Evolutionary conservation across 2,888 invertebrate genomes (phyloP).

Genomic region (Cephus rjabovi): DNA sequence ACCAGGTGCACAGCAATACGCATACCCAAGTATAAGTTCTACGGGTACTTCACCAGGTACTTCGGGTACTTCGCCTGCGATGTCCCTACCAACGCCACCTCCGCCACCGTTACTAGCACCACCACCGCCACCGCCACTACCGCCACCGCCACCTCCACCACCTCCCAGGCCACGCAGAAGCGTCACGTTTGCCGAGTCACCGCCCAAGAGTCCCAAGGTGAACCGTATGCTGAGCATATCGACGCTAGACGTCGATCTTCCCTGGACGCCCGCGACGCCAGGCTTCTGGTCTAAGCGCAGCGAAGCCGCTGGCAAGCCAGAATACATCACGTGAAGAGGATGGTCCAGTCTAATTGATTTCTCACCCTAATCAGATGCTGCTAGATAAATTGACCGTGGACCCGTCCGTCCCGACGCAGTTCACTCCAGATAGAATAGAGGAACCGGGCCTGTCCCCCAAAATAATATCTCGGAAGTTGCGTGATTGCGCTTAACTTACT

Average conservation of each 20-base stretch:
- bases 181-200: conserved; percentile 63
- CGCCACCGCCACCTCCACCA: conserved; percentile 53
- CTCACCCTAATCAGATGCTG: not conserved
- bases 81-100: conserved; percentile 58
- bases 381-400: not conserved
- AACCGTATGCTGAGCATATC: conserved; percentile 43
- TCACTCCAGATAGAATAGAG: not conserved
- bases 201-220: conserved; percentile 51
- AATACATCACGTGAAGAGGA: conserved; percentile 56
- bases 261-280: conserved; percentile 63
- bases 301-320: conserved; percentile 48
- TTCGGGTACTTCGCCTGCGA: conserved; percentile 27
- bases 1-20: conserved; percentile 85
- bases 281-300: conserved; percentile 53
- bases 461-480: not conserved
- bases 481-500: not conserved
- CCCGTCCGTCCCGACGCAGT: not conserved
- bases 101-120: conserved; percentile 40
- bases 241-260: conserved; percentile 58
- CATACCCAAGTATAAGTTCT: conserved; percentile 87
- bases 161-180: conserved; percentile 55
- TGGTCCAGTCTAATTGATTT: not conserved
- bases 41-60: conserved; percentile 47
- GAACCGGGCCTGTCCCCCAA: not conserved
- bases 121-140: conserved; percentile 26